Base-by-base conservation (phyloP, 2,888 invertebrate genomes). In the Lutraria lutraria region DNA sequence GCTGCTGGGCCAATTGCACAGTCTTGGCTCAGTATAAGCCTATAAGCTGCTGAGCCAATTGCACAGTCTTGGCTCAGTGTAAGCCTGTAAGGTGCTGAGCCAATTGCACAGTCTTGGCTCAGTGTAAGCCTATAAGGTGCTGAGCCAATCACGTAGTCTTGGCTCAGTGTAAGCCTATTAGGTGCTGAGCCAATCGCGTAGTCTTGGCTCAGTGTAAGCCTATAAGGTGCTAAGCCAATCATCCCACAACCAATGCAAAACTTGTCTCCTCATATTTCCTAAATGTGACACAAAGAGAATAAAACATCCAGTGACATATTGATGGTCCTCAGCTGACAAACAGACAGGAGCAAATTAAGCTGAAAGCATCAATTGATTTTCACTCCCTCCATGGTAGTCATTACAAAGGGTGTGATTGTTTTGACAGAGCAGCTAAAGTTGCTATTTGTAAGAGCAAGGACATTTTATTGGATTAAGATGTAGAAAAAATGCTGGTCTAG, bases 311-410 rank as follows among this genome's bases (percentile, higher is more conserved):
- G 29, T 76, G 76, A 76, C 76, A 76, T 34, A 76, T 76, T 76
- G 76, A 76, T 76, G 31, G 76, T 34, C 31, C 76, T 0, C 8
- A 8, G 34, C 34, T 76, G 29, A 34, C 29, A 76, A 76, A 76
- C 76, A 8, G 16, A 16, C 53, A 29, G 83, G 21, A 43, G 76
- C 84, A 72, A 84, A 84, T 84, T 54, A 84, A 76, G 76, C 54
- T 53, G 84, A 84, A 76, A 84, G 84, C 84, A 53, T 72, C 54
- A 76, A 76, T 76, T 76, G 76, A 76, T 76, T 76, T 76, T 76
- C 31, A 31, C 76, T 31, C 76, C 76, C 34, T 76, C 76, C 15
- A 34, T 19, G 13, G 15, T 43, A 76, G 29, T 34, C 76, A 76
- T 34, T 76, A 34, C 19, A 76, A 34, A 31, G 76, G 76, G 31